Conservation (phyloP, 2,113 vertebrate species). For the Charadrius vociferus region DNA sequence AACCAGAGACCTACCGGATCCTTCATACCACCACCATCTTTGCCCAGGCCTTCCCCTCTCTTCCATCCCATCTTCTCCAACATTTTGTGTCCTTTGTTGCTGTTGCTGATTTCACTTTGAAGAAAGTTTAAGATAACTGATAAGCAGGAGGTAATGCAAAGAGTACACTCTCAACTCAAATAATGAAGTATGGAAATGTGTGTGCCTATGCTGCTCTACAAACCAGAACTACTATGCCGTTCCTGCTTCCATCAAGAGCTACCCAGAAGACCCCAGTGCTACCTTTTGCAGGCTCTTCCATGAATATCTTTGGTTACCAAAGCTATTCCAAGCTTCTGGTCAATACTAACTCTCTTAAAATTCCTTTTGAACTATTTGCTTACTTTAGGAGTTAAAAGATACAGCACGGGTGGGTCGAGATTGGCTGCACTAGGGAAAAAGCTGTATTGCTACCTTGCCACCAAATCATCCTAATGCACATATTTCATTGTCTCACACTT, state of each 20-base stretch:
- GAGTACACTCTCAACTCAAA: not conserved
- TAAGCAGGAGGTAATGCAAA: not conserved
- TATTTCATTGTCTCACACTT: not conserved
- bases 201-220: not conserved
- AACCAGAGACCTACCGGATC: slow-evolving; percentile 81
- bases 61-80: slow-evolving; percentile 99
- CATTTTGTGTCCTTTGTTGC: slow-evolving; percentile 95
- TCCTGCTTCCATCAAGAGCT: not conserved
- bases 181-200: not conserved
- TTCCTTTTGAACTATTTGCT: not conserved
- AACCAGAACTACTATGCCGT: not conserved
- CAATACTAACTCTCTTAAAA: not conserved
- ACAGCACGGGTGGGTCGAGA: not conserved
- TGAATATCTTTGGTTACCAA: not conserved
- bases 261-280: not conserved
- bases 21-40: slow-evolving; percentile 89
- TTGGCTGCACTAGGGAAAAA: not conserved
- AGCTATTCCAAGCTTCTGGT: not conserved
- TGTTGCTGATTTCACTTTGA: slow-evolving; percentile 91
- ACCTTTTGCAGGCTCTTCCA: not conserved
- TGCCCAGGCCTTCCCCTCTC: slow-evolving; percentile 94
- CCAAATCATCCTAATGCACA: not conserved
- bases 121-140: slow-evolving; percentile 12
- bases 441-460: not conserved
- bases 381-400: not conserved